phyloP scores from a whole-genome alignment of 2,888 invertebrate genomes.

The Liodrosophila aerea region DNA sequence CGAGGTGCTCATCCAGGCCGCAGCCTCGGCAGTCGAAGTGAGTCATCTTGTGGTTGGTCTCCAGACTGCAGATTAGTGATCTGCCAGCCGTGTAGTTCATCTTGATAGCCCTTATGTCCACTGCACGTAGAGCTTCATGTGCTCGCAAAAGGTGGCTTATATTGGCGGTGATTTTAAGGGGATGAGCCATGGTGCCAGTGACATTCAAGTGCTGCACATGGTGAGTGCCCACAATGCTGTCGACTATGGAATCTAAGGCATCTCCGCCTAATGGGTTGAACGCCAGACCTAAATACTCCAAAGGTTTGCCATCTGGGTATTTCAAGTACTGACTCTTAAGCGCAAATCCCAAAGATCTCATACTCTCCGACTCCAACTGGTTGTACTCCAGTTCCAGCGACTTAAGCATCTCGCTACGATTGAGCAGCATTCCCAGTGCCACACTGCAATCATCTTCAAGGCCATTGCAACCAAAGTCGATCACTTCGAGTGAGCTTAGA shows the following conservation, averaged over 20 bases:
- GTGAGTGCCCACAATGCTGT: conserved; percentile 42
- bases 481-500: conserved; percentile 52
- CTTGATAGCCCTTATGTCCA: conserved; percentile 61
- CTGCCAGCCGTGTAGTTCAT: conserved; percentile 28
- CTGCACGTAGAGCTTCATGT: conserved; percentile 50
- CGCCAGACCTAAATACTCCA: conserved; percentile 70
- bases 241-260: conserved; percentile 43
- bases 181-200: conserved; percentile 40
- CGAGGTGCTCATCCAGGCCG: conserved; percentile 59
- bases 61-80: conserved; percentile 58
- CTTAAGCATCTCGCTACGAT: conserved; percentile 43
- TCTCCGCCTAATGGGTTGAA: conserved; percentile 63
- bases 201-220: conserved; percentile 62
- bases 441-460: conserved; percentile 68
- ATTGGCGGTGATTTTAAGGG: conserved; percentile 21
- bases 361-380: conserved; percentile 29
- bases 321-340: conserved; percentile 25
- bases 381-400: conserved; percentile 73
- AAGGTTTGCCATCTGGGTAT: conserved; percentile 14
- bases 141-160: conserved; percentile 53
- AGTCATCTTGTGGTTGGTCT: conserved; percentile 52
- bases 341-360: conserved; percentile 41
- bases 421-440: conserved; percentile 57
- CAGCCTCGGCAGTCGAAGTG: conserved; percentile 68
- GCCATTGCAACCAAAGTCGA: conserved; percentile 76